Conservation (phyloP, 2,888 invertebrate species). For the Tetrapedia diversipes region DNA sequence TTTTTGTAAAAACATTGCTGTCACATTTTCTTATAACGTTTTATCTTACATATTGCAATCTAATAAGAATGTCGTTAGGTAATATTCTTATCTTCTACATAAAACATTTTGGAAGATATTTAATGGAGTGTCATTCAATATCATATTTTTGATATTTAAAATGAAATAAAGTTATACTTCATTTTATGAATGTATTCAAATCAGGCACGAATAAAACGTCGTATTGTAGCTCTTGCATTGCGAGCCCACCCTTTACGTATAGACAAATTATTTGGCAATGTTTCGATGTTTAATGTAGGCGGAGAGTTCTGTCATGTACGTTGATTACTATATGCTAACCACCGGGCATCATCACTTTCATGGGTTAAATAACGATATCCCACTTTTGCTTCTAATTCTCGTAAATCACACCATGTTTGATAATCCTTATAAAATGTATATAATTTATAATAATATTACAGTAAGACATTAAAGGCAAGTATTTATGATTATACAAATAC, state of each 20-base stretch:
- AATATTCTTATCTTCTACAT: slow-evolving; percentile 27
- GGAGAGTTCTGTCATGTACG: slow-evolving; percentile 79
- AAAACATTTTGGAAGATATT: slow-evolving; percentile 43
- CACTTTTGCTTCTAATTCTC: slow-evolving; percentile 91
- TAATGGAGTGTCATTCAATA: slow-evolving; percentile 15
- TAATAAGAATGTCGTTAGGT: slow-evolving; percentile 30
- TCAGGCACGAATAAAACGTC: slow-evolving; percentile 81
- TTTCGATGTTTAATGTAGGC: slow-evolving; percentile 74
- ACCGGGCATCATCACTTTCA: slow-evolving; percentile 96
- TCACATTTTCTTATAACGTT: slow-evolving; percentile 12
- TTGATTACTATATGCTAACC: slow-evolving; percentile 85
- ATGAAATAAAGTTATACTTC: slow-evolving; percentile 42
- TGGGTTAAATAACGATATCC: slow-evolving; percentile 94
- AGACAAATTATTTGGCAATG: slow-evolving; percentile 78
- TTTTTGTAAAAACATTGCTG: slow-evolving; percentile 38
- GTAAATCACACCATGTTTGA: slow-evolving; percentile 97
- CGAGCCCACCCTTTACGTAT: slow-evolving; percentile 83
- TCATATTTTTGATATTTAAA: slow-evolving; percentile 15
- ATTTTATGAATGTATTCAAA: slow-evolving; percentile 55
- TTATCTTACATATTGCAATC: slow-evolving; percentile 49
- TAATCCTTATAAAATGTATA: slow-evolving; percentile 86
- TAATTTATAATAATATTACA: background rate
- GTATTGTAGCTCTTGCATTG: slow-evolving; percentile 80
- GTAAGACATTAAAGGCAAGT: background rate
- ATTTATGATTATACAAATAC: slow-evolving; percentile 36